These are phyloP conservation scores for Taeniopygia guttata DNA, from an alignment of 2,797 vertebrate genomes.

Conservation along the genomic window DNA sequence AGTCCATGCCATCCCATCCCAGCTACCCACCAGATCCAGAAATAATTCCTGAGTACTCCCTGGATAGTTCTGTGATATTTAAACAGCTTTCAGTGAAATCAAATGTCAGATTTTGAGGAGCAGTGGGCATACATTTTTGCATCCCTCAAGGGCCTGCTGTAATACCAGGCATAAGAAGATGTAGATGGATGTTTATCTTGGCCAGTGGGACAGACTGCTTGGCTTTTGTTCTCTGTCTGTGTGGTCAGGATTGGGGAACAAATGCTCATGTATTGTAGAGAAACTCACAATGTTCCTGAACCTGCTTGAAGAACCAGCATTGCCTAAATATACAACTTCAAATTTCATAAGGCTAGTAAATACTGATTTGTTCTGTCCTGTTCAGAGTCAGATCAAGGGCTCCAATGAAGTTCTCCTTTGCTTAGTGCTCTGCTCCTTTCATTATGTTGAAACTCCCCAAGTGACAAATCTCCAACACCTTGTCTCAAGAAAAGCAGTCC, in stretches of 20 bases:
- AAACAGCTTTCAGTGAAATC: background rate
- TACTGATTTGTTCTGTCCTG: background rate
- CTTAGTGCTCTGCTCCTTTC: background rate
- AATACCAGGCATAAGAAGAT: background rate
- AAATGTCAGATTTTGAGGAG: background rate
- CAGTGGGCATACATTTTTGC: background rate
- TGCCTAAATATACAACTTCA: background rate
- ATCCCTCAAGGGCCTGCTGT: background rate
- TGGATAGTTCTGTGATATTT: background rate
- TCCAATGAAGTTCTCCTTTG: background rate
- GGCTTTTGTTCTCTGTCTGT: background rate
- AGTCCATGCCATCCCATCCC: background rate
- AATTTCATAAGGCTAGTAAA: background rate
- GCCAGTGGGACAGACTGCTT: background rate
- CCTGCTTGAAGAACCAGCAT: background rate
- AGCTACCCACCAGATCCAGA: background rate
- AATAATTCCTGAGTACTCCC: background rate
- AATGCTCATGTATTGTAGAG: background rate
- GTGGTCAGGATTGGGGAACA: background rate
- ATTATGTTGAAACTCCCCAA: background rate
- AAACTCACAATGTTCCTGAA: background rate
- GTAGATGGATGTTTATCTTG: background rate
- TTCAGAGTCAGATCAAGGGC: background rate
- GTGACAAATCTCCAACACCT: background rate
- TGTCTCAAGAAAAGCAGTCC: background rate